A percentile compares a stretch with the other conserved stretches of the same genome.
These are phyloP conservation scores for Lochmaea capreae DNA, from an alignment of 2,888 invertebrate genomes.

Conservation along the genomic window DNA sequence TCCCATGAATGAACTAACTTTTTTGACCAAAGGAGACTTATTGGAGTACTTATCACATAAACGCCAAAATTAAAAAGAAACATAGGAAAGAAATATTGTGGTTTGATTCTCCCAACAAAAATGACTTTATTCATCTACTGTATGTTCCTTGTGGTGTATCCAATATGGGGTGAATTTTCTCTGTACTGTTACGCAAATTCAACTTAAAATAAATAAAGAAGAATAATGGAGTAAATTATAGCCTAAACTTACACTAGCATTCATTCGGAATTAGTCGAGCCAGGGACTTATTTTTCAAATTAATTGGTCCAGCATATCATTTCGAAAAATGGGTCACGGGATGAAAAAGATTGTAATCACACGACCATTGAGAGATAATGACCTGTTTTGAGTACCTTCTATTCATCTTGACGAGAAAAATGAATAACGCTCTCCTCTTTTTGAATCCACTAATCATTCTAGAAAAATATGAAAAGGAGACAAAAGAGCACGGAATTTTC, in stretches of 20 bases:
- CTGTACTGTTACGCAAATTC: too few relatives aligned
- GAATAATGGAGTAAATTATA: too few relatives aligned
- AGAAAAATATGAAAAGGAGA: slow-evolving; percentile 7
- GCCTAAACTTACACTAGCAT: background rate
- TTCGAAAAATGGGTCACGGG: background rate
- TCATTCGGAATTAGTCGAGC: background rate
- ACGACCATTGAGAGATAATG: slow-evolving; percentile 19
- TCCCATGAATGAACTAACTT: too few relatives aligned
- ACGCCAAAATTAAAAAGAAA: too few relatives aligned
- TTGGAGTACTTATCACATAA: too few relatives aligned
- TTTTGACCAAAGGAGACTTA: too few relatives aligned
- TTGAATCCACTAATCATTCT: slow-evolving; percentile 9
- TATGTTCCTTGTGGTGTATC: too few relatives aligned
- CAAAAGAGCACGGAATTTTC: slow-evolving; percentile 1
- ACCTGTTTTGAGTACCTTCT: slow-evolving; percentile 8
- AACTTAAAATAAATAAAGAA: too few relatives aligned
- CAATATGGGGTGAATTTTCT: too few relatives aligned
- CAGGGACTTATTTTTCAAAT: background rate
- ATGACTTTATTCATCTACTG: too few relatives aligned
- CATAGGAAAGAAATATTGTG: too few relatives aligned
- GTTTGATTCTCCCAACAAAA: too few relatives aligned
- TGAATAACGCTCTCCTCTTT: slow-evolving; percentile 14
- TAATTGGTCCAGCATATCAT: slow-evolving; percentile 15
- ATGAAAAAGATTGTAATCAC: slow-evolving; percentile 18
- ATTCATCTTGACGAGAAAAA: slow-evolving; percentile 15